These are phyloP conservation scores for Crenuchus spilurus DNA, from an alignment of 2,797 vertebrate genomes.

Conservation along the genomic window DNA sequence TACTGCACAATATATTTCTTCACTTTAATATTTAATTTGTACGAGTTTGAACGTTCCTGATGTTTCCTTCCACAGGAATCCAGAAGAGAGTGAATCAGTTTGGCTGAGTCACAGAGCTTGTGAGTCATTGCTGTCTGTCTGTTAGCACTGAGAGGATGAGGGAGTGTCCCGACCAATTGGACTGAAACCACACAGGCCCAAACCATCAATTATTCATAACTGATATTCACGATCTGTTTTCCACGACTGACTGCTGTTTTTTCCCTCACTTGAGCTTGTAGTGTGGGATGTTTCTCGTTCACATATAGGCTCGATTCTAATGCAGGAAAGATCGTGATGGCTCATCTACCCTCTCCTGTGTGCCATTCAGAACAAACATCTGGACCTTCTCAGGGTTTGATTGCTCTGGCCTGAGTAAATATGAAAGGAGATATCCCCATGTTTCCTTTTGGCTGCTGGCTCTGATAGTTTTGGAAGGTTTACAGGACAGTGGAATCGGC, in stretches of 20 bases:
- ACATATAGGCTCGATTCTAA: background rate
- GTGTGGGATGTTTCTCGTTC: background rate
- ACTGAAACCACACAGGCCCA: slow-evolving; percentile 9
- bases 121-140: slow-evolving; percentile 18
- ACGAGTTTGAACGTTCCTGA: too few relatives aligned
- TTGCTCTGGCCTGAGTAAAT: background rate
- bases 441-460: background rate
- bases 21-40: too few relatives aligned
- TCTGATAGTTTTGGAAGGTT: slow-evolving; percentile 2
- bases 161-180: slow-evolving; percentile 1
- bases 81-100: slow-evolving; percentile 6
- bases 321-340: background rate
- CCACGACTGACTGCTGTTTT: background rate
- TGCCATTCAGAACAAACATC: background rate
- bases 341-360: background rate
- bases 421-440: background rate
- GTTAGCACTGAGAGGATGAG: slow-evolving; percentile 18
- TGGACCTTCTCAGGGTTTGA: background rate
- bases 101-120: slow-evolving; percentile 11
- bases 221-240: slow-evolving; percentile 18
- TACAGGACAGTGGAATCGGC: background rate
- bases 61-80: background rate
- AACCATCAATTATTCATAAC: slow-evolving; percentile 31
- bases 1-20: too few relatives aligned
- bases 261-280: background rate